phyloP scores from a whole-genome alignment of 2,888 invertebrate genomes.

The Melieria crassipennis region DNA sequence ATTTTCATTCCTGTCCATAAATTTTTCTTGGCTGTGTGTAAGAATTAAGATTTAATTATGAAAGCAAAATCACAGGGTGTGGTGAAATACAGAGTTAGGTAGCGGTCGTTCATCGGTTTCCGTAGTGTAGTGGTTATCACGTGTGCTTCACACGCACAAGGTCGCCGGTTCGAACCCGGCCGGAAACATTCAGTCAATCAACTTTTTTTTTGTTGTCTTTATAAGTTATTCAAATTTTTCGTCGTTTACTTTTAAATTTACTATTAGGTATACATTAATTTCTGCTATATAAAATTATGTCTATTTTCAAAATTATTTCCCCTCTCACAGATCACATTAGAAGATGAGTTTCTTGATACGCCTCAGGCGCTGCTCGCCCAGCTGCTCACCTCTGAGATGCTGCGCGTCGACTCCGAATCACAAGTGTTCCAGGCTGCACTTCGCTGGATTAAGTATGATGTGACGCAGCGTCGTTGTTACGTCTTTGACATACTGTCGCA shows the following conservation, averaged over 20 bases:
- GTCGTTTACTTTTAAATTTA: no score
- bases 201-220: no score
- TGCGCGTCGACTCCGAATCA: slow-evolving; percentile 88
- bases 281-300: not conserved
- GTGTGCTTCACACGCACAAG: slow-evolving; percentile 62
- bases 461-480: slow-evolving; percentile 78
- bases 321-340: slow-evolving; percentile 67
- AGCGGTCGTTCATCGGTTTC: slow-evolving; percentile 33
- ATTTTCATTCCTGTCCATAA: no score
- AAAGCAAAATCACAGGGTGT: no score
- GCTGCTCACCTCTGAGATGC: slow-evolving; percentile 84
- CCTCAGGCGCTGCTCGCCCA: slow-evolving; percentile 80
- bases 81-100: no score
- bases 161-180: slow-evolving; percentile 59
- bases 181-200: slow-evolving; percentile 45
- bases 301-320: not conserved
- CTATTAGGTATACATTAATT: no score
- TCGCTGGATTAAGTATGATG: slow-evolving; percentile 87
- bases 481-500: slow-evolving; percentile 87
- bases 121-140: slow-evolving; percentile 57
- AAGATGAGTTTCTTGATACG: slow-evolving; percentile 87
- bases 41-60: no score
- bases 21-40: no score
- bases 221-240: no score
- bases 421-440: slow-evolving; percentile 90